Evolutionary conservation across 2,113 vertebrate species (phyloP), one percentile per base, ranked within the genome.

Genomic region (Mus spicilegus): DNA sequence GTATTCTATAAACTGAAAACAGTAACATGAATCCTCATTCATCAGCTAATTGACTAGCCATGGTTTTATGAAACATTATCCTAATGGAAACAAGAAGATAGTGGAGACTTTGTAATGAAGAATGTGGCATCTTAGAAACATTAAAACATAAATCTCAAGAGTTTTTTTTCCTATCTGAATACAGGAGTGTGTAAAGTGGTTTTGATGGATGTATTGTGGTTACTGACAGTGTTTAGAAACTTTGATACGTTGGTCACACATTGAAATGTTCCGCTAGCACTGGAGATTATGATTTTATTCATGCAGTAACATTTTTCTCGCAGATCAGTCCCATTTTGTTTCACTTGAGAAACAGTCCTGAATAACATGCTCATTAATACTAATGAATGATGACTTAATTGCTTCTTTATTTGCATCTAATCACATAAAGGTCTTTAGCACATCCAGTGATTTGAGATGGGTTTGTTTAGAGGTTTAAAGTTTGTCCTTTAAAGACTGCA

Each of bases 321-420:
- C 1, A 90, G 73, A 80, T 76, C 33, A 75, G 49, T 65, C 13
- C 51, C 63, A 90, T 73, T 19, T 46, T 89, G 90, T 90, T 82
- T 61, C 56, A 93, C 90, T 89, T 96, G 75, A n/a, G 87, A 98
- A 97, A 96, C 80, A 97, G 93, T 87, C 36, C 16, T 77, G 78
- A 98, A 91, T 95, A 98, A 65, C 30, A 72, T 89, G 91, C 78
- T 97, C 39, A 87, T 97, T 97, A 76, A 30, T 96, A n/a, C 84
- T 97, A 96, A 97, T 98, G 96, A 98, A 89, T 97, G 97, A 98
- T 95, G 85, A 97, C n/a, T 96, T 98, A 88, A 96, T 56, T 93
- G 20, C 72, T 95, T 95, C 73, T 81, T 81, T 92, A 56, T 97
- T 97, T 89, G 12, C 96, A 94, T 58, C 19, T 97, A 95, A 95